Evolutionary conservation across 2,113 vertebrate genomes (phyloP), one percentile per base, ranked within the genome.

Genomic region (Nyctereutes procyonoides): DNA sequence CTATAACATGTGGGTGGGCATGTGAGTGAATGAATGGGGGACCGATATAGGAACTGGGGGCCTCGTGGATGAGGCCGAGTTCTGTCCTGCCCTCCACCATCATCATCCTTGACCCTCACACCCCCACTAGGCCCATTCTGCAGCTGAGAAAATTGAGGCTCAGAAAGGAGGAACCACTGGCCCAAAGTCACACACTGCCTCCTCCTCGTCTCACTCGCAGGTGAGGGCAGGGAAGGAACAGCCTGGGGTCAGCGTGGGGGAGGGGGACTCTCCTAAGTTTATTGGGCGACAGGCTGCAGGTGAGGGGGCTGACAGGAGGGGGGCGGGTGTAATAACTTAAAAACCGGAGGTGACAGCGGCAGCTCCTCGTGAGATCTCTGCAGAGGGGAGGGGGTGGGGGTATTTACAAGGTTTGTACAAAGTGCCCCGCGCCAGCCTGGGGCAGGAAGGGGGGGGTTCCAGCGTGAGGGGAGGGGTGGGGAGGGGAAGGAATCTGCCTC

Each of bases 321-420:
- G 74, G 71, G 63, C 83, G 92, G 90, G 91, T 56, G 80, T 97
- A 98, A 98, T 98, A 98, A 98, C 98, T 98, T 98, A 98, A 98
- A 98, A 98, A 98, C 92, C 22, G 30, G 97, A 96, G 95, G 97
- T 80, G 77, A 94, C 95, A 77, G 96, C 10, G 62, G 92, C 88
- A 88, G 95, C 96, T 95, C 95, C 95, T 90, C 56, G 1, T 48
- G 96, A 96, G 93, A 95, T 71, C 95, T 95, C 95, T 98, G 97
- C 95, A 55, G 93, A 82, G 73, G 88, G 88, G 62, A 58, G 62
- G 73, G 71, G 8, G 35, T n/a, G 77, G 20, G 93, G 86, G 56
- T 98, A 98, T 98, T 98, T 98, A 98, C 98, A 98, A 85, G 97
- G 95, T 98, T 97, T 98, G 94, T 98, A 98, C 98, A 98, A 98